These are phyloP conservation scores for Cyrtodaria siliqua DNA, from an alignment of 2,888 invertebrate genomes.

Conservation along the genomic window DNA sequence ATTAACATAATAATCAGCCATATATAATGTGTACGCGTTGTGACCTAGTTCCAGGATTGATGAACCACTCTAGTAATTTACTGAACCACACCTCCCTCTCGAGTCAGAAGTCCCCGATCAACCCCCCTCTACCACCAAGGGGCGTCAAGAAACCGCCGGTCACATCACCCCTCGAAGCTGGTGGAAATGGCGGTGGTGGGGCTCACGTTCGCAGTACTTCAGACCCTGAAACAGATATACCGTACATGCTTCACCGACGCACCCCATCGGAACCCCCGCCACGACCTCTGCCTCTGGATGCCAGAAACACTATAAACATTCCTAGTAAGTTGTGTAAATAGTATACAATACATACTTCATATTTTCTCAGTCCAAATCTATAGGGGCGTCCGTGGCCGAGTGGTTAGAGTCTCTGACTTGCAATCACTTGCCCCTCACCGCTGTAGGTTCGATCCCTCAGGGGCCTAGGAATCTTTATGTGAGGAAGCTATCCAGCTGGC, in stretches of 20 bases:
- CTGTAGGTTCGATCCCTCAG: too few relatives aligned
- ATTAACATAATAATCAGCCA: too few relatives aligned
- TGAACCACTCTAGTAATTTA: conserved; percentile 45
- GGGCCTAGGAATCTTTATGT: too few relatives aligned
- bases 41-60: conserved; percentile 50
- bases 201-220: conserved; percentile 33
- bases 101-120: conserved; percentile 1
- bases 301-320: conserved; percentile 6
- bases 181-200: background rate
- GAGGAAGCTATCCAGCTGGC: too few relatives aligned
- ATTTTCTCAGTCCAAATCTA: too few relatives aligned
- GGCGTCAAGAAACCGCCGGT: conserved; percentile 71
- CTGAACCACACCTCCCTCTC: conserved; percentile 14
- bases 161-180: conserved; percentile 37
- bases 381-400: too few relatives aligned
- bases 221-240: conserved; percentile 44
- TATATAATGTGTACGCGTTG: too few relatives aligned
- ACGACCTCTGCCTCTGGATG: conserved; percentile 20
- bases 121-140: conserved; percentile 72
- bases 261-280: conserved; percentile 84
- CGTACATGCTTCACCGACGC: conserved; percentile 77
- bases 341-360: too few relatives aligned
- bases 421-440: too few relatives aligned
- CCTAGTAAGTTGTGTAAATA: too few relatives aligned
- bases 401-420: too few relatives aligned